These are phyloP conservation scores for Dioctria rufipes DNA, from an alignment of 2,888 invertebrate genomes.

Conservation along the genomic window DNA sequence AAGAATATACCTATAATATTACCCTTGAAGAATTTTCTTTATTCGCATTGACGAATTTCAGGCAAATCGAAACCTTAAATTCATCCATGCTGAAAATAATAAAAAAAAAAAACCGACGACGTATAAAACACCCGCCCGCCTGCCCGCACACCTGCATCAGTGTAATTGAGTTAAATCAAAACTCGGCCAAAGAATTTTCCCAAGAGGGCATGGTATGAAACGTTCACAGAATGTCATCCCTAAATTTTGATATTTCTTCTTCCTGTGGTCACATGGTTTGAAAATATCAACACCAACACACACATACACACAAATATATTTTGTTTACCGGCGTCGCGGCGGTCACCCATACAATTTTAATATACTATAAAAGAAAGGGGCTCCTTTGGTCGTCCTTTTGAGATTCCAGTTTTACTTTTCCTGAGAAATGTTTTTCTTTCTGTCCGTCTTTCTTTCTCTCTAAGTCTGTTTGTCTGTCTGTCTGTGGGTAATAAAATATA, in stretches of 20 bases:
- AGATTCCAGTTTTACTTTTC: not conserved
- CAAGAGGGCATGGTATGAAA: slow-evolving; percentile 25
- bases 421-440: not conserved
- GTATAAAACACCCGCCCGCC: slow-evolving; percentile 13
- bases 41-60: not conserved
- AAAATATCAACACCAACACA: slow-evolving; percentile 17
- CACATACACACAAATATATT: slow-evolving; percentile 7
- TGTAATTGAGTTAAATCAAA: slow-evolving; percentile 33
- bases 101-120: not conserved
- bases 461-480: not conserved
- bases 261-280: slow-evolving; percentile 34
- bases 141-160: slow-evolving; percentile 26
- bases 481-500: no score
- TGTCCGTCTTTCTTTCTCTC: slow-evolving; percentile 20
- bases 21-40: no score
- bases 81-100: not conserved
- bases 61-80: slow-evolving; percentile 8
- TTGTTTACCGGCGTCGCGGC: slow-evolving; percentile 15
- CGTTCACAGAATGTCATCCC: slow-evolving; percentile 5
- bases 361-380: not conserved
- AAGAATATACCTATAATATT: no score
- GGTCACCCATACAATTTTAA: slow-evolving; percentile 24
- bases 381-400: not conserved
- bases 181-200: slow-evolving; percentile 45
- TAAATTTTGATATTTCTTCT: not conserved